Evolutionary conservation across 2,888 invertebrate species (phyloP), one percentile per base, ranked within the genome.

Genomic region (Hypsopygia costalis): DNA sequence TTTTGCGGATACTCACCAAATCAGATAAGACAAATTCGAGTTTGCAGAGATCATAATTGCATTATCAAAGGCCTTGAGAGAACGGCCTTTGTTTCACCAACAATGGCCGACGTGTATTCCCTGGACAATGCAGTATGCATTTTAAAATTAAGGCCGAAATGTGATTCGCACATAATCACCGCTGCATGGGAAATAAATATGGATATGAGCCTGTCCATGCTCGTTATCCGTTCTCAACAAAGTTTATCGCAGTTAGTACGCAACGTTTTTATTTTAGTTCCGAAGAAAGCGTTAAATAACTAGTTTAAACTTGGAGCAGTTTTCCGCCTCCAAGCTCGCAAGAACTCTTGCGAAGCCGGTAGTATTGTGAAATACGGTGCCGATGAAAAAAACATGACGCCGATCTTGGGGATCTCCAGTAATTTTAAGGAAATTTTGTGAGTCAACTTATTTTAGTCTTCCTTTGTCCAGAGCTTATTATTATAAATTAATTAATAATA

Each of bases 21-120:
- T 70, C 69, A 62, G 70, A 69, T 72, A 68, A 59, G n/a, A 9
- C 11, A 21, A 9, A 62, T 54, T 52, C 59, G 53, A 55, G 50
- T 62, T 58, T 62, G 57, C 60, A 55, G 56, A 65, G 62, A 28
- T 63, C 58, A 65, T 66, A 69, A 71, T 69, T 68, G 60, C 64
- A 57, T 57, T 67, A 69, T 68, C 67, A 60, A 52, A 55, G 55
- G 61, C 69, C 74, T 71, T 64, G 62, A 48, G 69, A 67, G 64
- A 69, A 69, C 58, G 52, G 55, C 67, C 69, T 72, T 75, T 76
- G 75, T 71, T 65, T 62, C 45, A 47, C 47, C 52, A 68, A 74
- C 73, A 74, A 74, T 74, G 53, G 68, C 27, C 12, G 33, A 16
- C 22, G 16, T 8, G 22, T 25, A 22, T 32, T 10, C 39, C 51